phyloP scores from a whole-genome alignment of 2,113 vertebrate genomes.

The Burhinus oedicnemus region DNA sequence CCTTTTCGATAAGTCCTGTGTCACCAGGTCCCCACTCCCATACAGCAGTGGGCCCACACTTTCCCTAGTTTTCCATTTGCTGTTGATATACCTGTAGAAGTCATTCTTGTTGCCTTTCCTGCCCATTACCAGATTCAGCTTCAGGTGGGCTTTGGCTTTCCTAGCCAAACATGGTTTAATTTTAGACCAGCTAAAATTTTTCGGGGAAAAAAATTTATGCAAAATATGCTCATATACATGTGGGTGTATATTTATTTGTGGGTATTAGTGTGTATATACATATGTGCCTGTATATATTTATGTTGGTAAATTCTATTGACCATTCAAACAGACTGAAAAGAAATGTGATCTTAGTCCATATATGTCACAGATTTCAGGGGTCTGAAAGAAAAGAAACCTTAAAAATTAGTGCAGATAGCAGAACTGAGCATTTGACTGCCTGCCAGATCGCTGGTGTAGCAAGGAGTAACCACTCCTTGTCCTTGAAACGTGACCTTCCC shows the following conservation, averaged over 20 bases:
- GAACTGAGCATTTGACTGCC: neutral
- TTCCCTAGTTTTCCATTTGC: neutral
- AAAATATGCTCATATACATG: neutral
- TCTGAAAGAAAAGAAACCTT: neutral
- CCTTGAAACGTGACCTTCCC: neutral
- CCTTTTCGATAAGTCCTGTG: neutral
- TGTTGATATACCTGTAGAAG: neutral
- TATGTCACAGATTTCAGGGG: neutral
- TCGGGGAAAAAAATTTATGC: neutral
- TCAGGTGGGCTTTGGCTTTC: neutral
- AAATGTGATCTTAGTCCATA: neutral
- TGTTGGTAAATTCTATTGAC: neutral
- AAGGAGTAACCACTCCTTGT: neutral
- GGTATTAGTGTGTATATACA: neutral
- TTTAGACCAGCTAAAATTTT: neutral
- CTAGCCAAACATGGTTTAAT: neutral
- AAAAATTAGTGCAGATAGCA: neutral
- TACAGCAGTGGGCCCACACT: rapidly evolving
- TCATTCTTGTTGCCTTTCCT: neutral
- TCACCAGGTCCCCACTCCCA: neutral
- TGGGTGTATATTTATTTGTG: neutral
- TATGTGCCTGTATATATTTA: neutral
- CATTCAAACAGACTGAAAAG: neutral
- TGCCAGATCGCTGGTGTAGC: neutral
- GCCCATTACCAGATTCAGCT: neutral